Conservation (phyloP, 2,113 vertebrate species). For the Epinephelus cyanopodus region DNA sequence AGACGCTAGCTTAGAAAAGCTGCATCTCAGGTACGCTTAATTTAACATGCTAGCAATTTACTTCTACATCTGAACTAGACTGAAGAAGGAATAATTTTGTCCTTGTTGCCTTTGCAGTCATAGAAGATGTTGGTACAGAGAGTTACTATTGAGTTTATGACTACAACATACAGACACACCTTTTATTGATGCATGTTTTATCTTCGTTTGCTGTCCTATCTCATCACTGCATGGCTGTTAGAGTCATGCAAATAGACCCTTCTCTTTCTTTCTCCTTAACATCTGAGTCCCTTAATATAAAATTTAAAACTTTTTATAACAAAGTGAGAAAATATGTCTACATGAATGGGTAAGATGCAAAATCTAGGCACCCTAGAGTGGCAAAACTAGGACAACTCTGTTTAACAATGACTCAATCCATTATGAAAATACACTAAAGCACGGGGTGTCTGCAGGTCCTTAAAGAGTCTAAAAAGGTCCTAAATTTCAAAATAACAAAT, state of each 20-base stretch:
- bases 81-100: neutral
- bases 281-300: neutral
- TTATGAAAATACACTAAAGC: neutral
- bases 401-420: neutral
- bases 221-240: neutral
- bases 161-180: neutral
- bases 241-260: neutral
- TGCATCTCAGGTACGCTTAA: conserved; percentile 92
- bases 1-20: conserved; percentile 97
- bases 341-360: no score
- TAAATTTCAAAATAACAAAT: no score
- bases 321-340: neutral
- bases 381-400: neutral
- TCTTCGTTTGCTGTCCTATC: neutral
- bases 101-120: neutral
- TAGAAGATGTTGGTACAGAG: neutral
- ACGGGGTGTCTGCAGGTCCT: no score
- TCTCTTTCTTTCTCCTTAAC: neutral
- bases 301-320: neutral
- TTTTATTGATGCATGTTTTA: neutral
- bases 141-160: neutral
- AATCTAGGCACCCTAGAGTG: no score
- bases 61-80: neutral
- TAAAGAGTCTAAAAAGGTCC: no score
- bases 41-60: neutral